Conservation (phyloP, 92 coral and sea anemone species). For the Epizoanthus stellaris region DNA sequence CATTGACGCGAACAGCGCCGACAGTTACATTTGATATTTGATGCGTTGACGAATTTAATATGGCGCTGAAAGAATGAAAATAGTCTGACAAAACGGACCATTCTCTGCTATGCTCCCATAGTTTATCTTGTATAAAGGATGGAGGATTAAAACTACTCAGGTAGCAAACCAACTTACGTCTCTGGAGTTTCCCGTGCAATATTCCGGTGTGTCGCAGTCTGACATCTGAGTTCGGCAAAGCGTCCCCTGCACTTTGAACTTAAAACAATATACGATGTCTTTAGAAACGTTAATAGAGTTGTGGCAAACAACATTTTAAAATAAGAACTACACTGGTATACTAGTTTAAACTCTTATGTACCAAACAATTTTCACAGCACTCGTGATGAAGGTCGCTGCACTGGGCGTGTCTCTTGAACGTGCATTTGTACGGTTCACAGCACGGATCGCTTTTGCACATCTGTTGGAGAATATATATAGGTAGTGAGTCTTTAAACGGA, state of each 20-base stretch:
- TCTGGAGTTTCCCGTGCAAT: conserved; percentile 34
- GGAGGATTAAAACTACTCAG: too few species aligned
- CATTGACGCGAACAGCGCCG: too few species aligned
- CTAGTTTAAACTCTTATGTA: not conserved
- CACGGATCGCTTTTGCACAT: conserved; percentile 58
- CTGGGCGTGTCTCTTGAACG: conserved; percentile 57
- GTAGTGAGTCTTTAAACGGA: too few species aligned
- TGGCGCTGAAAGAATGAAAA: too few species aligned
- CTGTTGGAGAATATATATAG: not conserved
- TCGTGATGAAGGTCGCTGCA: conserved; percentile 82
- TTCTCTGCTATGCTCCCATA: too few species aligned
- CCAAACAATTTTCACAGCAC: conserved; percentile 74
- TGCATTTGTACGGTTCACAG: conserved; percentile 70
- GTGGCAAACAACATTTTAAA: too few species aligned
- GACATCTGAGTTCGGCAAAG: conserved; percentile 7
- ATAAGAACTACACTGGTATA: too few species aligned
- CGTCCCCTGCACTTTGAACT: conserved; percentile 9
- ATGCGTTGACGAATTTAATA: too few species aligned
- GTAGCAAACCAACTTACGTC: conserved; percentile 22
- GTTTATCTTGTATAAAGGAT: too few species aligned
- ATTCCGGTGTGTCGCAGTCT: conserved; percentile 32
- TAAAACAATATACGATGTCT: not conserved
- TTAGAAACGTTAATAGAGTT: too few species aligned
- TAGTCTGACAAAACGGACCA: too few species aligned
- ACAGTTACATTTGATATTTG: too few species aligned